A percentile compares a stretch with the other conserved stretches of the same genome.
phyloP scores from a whole-genome alignment of 2,113 vertebrate species.

The Mystacornis crossleyi region DNA sequence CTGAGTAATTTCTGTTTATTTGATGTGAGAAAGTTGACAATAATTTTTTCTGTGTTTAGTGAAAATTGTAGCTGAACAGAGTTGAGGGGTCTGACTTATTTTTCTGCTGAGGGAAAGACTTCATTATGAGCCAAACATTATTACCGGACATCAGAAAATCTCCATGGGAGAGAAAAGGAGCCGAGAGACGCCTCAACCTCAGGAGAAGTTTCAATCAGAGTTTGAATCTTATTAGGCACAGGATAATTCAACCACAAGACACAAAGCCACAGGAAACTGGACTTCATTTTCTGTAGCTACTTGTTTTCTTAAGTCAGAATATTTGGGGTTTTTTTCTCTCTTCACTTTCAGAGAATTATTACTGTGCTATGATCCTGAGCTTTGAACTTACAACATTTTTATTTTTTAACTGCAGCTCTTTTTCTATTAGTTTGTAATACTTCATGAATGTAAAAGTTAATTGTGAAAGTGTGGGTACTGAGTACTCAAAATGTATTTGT shows the following conservation, averaged over 20 bases:
- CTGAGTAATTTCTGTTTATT: neutral
- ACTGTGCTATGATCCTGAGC: neutral
- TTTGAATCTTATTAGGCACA: neutral
- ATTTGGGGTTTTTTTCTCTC: slow-evolving; percentile 6
- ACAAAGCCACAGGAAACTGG: slow-evolving; percentile 14
- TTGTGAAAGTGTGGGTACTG: neutral
- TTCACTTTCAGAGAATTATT: slow-evolving; percentile 14
- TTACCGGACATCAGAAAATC: neutral
- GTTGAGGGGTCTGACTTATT: neutral
- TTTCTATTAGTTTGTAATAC: neutral
- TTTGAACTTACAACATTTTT: neutral
- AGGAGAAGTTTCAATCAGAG: neutral
- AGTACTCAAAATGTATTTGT: neutral
- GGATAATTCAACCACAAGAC: neutral
- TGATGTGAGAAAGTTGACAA: neutral
- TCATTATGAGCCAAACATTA: neutral
- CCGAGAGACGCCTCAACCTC: neutral
- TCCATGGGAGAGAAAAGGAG: neutral
- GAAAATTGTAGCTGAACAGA: neutral
- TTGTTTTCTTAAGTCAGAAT: slow-evolving; percentile 29
- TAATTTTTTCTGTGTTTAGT: neutral
- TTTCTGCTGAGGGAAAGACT: neutral
- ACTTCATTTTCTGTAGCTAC: neutral
- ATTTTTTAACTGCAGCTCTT: neutral
- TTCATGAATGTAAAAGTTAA: neutral